Conservation (phyloP, 2,888 invertebrate species). For the Neocrepidodera transversa region DNA sequence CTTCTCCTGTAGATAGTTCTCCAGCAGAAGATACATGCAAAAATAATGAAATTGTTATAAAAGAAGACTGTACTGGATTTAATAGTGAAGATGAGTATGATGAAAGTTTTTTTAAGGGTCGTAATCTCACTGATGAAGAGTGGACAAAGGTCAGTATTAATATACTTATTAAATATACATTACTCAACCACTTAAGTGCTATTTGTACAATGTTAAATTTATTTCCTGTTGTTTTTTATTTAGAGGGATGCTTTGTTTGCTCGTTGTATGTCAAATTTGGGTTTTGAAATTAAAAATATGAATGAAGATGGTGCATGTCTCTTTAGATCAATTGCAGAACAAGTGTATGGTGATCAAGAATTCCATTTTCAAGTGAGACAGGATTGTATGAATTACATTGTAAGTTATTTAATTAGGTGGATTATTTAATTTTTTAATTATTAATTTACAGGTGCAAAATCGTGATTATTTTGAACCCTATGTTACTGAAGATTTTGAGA, state of each 20-base stretch:
- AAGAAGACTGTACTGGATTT: slow-evolving; percentile 59
- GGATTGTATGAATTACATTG: slow-evolving; percentile 91
- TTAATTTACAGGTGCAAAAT: slow-evolving; percentile 73
- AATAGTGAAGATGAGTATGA: slow-evolving; percentile 61
- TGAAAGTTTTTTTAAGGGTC: slow-evolving; percentile 46
- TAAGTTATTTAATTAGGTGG: slow-evolving; percentile 61
- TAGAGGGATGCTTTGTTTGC: slow-evolving; percentile 57
- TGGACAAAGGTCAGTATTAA: slow-evolving; percentile 53
- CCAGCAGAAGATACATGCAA: slow-evolving; percentile 50
- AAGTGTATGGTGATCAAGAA: slow-evolving; percentile 90
- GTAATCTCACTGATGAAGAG: slow-evolving; percentile 57
- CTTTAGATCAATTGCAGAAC: slow-evolving; percentile 87
- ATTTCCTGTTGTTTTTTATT: slow-evolving; percentile 28
- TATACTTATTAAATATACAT: not conserved
- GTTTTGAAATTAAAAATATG: slow-evolving; percentile 81
- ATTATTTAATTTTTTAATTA: not conserved
- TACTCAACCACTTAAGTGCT: not conserved
- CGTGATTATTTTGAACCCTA: slow-evolving; percentile 87
- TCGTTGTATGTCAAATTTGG: slow-evolving; percentile 70
- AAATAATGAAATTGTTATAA: slow-evolving; percentile 49
- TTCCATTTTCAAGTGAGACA: slow-evolving; percentile 84
- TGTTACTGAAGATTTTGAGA: slow-evolving; percentile 87
- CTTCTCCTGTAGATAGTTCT: slow-evolving; percentile 45
- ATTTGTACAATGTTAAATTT: slow-evolving; percentile 21
- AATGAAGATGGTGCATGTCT: slow-evolving; percentile 89